Conservation (phyloP, 2,113 vertebrate species). For the Propithecus coquereli region DNA sequence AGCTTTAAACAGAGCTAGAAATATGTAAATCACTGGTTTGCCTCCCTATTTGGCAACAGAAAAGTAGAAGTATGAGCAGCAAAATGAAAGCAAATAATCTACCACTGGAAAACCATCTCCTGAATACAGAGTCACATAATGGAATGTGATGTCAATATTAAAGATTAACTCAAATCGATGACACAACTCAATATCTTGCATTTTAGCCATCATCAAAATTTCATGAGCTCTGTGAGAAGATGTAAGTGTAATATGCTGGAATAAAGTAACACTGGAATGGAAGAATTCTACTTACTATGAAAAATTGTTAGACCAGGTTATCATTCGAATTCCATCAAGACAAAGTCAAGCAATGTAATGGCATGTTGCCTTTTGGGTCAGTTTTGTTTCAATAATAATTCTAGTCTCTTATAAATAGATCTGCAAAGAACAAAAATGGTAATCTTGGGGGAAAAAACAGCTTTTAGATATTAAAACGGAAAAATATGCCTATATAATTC, state of each 20-base stretch:
- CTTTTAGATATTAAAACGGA: slow-evolving; percentile 10
- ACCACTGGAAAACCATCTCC: neutral
- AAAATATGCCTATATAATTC: neutral
- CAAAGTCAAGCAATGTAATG: neutral
- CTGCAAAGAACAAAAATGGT: slow-evolving; percentile 22
- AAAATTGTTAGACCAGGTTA: neutral
- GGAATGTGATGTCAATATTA: slow-evolving; percentile 47
- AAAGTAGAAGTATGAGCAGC: neutral
- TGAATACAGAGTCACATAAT: slow-evolving; percentile 18
- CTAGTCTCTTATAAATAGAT: neutral
- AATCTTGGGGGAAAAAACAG: neutral
- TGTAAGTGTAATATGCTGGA: neutral
- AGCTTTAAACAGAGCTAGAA: neutral
- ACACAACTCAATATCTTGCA: slow-evolving; percentile 28
- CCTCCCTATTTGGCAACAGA: neutral
- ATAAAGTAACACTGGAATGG: neutral
- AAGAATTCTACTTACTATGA: neutral
- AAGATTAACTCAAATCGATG: slow-evolving; percentile 55
- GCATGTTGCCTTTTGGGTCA: neutral
- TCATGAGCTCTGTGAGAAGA: slow-evolving; percentile 56
- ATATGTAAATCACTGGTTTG: neutral
- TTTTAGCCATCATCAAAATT: slow-evolving; percentile 69
- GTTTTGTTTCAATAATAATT: slow-evolving; percentile 27
- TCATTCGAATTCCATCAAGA: neutral
- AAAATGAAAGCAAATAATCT: neutral